These are phyloP conservation scores for Thalassoma bifasciatum DNA, from an alignment of 2,113 vertebrate species.

Conservation along the genomic window DNA sequence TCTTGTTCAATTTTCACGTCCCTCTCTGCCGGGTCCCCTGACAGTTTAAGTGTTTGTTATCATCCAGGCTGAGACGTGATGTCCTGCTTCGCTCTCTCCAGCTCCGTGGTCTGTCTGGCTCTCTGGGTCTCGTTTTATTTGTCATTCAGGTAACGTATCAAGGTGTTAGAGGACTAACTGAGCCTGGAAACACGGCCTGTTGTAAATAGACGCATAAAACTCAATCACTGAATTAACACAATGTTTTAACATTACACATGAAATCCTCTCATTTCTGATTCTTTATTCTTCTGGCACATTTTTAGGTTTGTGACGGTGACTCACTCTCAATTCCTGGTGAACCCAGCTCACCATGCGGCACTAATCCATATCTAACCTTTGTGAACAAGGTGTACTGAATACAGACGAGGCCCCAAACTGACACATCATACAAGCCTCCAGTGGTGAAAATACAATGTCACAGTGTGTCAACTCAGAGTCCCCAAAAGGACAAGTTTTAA, in stretches of 20 bases:
- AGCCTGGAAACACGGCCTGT: not conserved
- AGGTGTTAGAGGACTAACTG: not conserved
- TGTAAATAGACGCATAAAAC: too few relatives aligned
- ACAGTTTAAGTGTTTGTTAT: conserved; percentile 44
- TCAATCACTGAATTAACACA: too few relatives aligned
- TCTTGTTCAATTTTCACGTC: conserved; percentile 18
- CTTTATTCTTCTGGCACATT: too few relatives aligned
- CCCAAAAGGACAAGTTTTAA: not conserved
- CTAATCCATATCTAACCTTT: too few relatives aligned
- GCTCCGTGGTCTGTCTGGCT: not conserved
- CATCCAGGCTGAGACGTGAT: conserved; percentile 6
- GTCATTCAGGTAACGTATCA: not conserved
- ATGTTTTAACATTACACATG: too few relatives aligned
- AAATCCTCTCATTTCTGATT: too few relatives aligned
- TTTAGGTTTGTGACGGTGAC: too few relatives aligned
- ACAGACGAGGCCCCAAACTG: not conserved
- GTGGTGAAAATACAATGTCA: not conserved
- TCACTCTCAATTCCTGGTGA: too few relatives aligned
- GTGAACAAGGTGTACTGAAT: not conserved
- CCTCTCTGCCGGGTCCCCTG: not conserved
- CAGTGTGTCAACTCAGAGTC: not conserved
- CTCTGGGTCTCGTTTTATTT: not conserved
- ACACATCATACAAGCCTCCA: not conserved
- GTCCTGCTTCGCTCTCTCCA: not conserved
- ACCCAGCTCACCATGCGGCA: not conserved